Evolutionary conservation across 2,797 vertebrate genomes (phyloP), one percentile per base, ranked within the genome.

Genomic region (Hoplostethus atlanticus): DNA sequence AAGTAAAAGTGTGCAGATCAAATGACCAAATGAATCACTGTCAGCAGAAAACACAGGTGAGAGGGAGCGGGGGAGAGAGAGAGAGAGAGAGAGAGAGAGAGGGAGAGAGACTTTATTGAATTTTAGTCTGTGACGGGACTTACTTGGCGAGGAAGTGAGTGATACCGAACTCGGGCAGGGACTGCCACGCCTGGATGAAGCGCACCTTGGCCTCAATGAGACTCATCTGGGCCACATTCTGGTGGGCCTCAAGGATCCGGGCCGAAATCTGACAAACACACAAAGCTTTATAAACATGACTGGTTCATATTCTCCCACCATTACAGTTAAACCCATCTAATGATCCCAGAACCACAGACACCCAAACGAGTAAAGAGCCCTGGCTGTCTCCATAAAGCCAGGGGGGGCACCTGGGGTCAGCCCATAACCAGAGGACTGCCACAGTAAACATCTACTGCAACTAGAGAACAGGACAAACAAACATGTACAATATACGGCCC

Each of bases 181-280:
- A 99, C 91, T 99, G 98, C 98, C 98, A 99, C 0, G 98, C 98
- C 84, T 99, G 98, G 56, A 99, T 99, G 68, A 99, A 99, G 55
- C 98, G 92, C 97, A 99, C 97, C 93, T 99, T 99, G 73, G 98
- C 98, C 91, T 99, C 98, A 44, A 99, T 99, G 48, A 99, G 96
- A 83, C 98, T 99, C 98, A 99, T 99, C 90, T 99, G 97, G 56
- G 97, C 97, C 57, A 99, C 98, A 11, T 99, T 99, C 92, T 99
- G 98, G 88, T 99, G 98, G 81, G 98, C 98, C 86, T 99, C 98
- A 76, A 99, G 93, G 84, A 99, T 99, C 81, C 98, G 94, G 1
- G 97, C 96, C 0, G 98, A 97, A 91, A 99, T 98, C 98, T 99
- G 79, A 84, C 8, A 74, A 63, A 82, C 4, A 87, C 51, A 71